Evolutionary conservation across 2,888 invertebrate species (phyloP).

Genomic region (Aspidiotus rigidus): DNA sequence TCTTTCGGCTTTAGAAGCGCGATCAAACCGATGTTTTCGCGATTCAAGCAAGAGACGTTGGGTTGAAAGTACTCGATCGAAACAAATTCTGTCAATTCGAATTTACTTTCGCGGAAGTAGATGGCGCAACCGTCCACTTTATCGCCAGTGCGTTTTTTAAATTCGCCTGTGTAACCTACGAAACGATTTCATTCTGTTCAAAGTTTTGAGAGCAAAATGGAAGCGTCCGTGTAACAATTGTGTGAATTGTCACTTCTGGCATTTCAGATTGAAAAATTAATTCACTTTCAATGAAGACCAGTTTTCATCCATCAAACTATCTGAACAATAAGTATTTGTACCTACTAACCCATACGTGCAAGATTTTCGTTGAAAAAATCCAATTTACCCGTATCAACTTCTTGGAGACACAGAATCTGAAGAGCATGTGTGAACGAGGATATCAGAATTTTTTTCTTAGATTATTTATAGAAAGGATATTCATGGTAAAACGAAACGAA

Average conservation of each 20-base stretch:
- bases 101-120: slow-evolving; percentile 60
- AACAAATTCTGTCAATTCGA: slow-evolving; percentile 55
- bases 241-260: no score
- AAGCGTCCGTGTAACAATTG: no score
- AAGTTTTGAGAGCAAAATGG: no score
- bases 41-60: slow-evolving; percentile 45
- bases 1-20: slow-evolving; percentile 57
- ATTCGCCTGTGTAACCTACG: slow-evolving; percentile 63
- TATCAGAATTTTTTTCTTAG: no score
- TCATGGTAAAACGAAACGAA: no score
- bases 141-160: slow-evolving; percentile 70
- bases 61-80: slow-evolving; percentile 58
- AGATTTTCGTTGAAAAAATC: slow-evolving; percentile 50
- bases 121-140: slow-evolving; percentile 86
- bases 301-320: no score
- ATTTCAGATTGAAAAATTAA: no score
- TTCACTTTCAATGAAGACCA: no score
- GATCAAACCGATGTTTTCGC: slow-evolving; percentile 81
- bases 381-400: slow-evolving; percentile 73
- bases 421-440: slow-evolving; percentile 36
- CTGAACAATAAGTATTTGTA: no score
- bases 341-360: slow-evolving; percentile 42
- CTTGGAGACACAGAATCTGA: slow-evolving; percentile 79
- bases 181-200: slow-evolving; percentile 24
- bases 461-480: no score